Base-by-base conservation (phyloP, 2,888 invertebrate species). In the Drosophila infuscata region DNA sequence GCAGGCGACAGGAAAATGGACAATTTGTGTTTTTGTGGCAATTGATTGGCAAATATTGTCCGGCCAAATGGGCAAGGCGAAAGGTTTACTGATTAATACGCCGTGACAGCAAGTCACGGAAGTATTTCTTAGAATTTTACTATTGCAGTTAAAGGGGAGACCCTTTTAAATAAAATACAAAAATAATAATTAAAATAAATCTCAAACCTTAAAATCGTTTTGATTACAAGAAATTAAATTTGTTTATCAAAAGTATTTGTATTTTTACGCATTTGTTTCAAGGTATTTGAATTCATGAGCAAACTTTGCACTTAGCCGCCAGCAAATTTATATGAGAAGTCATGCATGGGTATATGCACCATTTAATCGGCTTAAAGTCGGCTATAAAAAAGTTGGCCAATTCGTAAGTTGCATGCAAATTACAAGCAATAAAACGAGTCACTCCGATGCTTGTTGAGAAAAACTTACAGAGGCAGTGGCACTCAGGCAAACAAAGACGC, bases 11-110 rank as follows among this genome's bases (percentile, higher is more conserved):
- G 92, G 92, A 92, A 92, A 92, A 92, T 92, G 92, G 92, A 92
- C 91, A 92, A 92, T 92, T 92, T 92, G 91, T 91, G 92, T 92
- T 92, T 90, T 92, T 91, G 90, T 90, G 92, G 89, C 91, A 92
- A 92, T 92, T 92, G 91, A 92, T 92, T 92, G 92, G 91, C 91
- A 92, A 92, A 92, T 92, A 91, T 87, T 91, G 88, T 83, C 78
- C 83, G 80, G 78, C 76, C 75, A 83, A 87, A 76, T 76, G 74
- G 74, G 60, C 72, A 59, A 79, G 52, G 60, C 76, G 56, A 82
- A 84, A 76, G 80, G 81, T 81, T 87, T 79, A 43, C 88, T 91
- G 91, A 91, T 90, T 91, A 91, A 91, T 90, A 73, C 82, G 61
- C 86, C 72, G 68, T 74, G 81, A 86, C 89, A 86, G 76, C 82